phyloP scores from a whole-genome alignment of 2,888 invertebrate species.

The Conus canariensis region DNA sequence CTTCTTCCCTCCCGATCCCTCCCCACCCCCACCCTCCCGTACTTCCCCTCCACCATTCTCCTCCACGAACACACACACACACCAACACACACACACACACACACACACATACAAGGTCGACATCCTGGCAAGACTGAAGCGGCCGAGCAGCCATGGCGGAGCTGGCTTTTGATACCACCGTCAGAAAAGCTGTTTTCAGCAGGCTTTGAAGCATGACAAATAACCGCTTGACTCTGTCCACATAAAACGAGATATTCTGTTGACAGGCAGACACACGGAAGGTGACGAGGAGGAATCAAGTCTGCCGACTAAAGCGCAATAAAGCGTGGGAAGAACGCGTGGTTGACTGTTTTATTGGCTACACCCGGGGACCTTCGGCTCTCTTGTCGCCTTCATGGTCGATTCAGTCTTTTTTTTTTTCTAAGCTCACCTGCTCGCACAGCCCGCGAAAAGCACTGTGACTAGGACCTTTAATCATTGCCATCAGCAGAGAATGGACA shows the following conservation, averaged over 20 bases:
- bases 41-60: neutral
- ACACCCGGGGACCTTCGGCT: too few relatives aligned
- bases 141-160: neutral
- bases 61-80: neutral
- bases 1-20: too few relatives aligned
- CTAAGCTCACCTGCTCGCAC: too few relatives aligned
- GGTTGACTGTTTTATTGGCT: too few relatives aligned
- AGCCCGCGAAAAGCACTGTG: too few relatives aligned
- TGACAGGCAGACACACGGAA: neutral
- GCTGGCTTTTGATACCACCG: neutral
- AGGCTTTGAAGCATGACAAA: constrained; percentile 7
- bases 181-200: neutral
- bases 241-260: neutral
- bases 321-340: neutral
- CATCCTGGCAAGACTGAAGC: neutral
- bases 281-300: neutral
- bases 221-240: neutral
- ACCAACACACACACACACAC: neutral
- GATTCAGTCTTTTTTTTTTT: too few relatives aligned
- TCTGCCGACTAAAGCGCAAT: neutral
- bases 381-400: too few relatives aligned
- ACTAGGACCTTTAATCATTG: too few relatives aligned
- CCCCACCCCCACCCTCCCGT: too few relatives aligned
- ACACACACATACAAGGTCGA: neutral
- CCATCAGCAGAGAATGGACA: too few relatives aligned